Base-by-base conservation (phyloP, 1,140 invertebrate genomes). In the Musca domestica region DNA sequence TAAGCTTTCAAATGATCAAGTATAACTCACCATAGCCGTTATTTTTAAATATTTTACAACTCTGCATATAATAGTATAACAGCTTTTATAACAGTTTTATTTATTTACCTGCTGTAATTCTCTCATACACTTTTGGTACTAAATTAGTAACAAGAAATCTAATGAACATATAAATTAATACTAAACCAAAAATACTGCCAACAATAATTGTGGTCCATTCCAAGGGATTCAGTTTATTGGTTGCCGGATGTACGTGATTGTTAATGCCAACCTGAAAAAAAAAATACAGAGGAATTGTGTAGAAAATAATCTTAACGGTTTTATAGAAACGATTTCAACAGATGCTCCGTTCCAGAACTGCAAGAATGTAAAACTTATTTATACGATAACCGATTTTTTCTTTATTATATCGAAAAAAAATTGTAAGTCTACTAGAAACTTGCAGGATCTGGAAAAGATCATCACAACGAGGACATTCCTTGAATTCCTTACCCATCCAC, bases 401-500 rank as follows among this genome's bases (percentile, higher is more conserved):
- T 1, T 41, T 41, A 22, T 1, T 14, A 10, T 51, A 7, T 14
- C 12, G n/a, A n/a, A n/a, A n/a, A n/a, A n/a, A n/a, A n/a, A n/a
- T n/a, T n/a, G n/a, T n/a, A n/a, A n/a, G n/a, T n/a, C n/a, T n/a
- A n/a, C n/a, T n/a, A n/a, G n/a, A n/a, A n/a, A n/a, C n/a, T n/a
- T n/a, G n/a, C n/a, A n/a, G n/a, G n/a, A n/a, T n/a, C n/a, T n/a
- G n/a, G n/a, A n/a, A n/a, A n/a, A n/a, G n/a, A n/a, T n/a, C n/a
- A n/a, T n/a, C n/a, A n/a, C n/a, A n/a, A n/a, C n/a, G n/a, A n/a
- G n/a, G n/a, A n/a, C n/a, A n/a, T n/a, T n/a, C n/a, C n/a, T n/a
- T n/a, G n/a, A n/a, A 47, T 14, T 10, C 52, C 65, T 30, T 23
- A 70, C 89, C 90, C 90, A 91, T 74, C 90, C 90, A 25, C 89